A percentile compares a stretch with the other conserved stretches of the same genome.
Conservation (phyloP, 2,888 invertebrate genomes). For the Pristionchus fissidentatus region DNA sequence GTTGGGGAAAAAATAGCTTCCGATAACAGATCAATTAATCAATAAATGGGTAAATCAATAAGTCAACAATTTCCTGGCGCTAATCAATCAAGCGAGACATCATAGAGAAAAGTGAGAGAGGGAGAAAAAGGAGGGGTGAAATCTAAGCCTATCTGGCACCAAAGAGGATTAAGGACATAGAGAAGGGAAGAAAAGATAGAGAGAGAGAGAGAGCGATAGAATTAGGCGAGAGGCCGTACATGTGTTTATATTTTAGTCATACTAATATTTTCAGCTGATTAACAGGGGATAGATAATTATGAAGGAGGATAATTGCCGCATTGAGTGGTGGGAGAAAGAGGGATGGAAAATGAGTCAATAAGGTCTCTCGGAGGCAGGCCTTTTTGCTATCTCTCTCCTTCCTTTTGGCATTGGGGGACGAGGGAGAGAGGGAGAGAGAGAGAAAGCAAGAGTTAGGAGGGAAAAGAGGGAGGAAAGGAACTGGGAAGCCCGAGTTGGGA, state of each 20-base stretch:
- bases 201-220: not conserved
- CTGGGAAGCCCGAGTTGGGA: not conserved
- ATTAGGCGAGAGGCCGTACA: not conserved
- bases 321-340: not conserved
- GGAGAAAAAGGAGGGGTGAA: conserved; percentile 5
- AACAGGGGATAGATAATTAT: too few relatives aligned
- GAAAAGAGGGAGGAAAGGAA: not conserved
- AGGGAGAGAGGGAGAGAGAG: not conserved
- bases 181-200: not conserved
- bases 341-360: not conserved
- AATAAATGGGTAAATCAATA: not conserved
- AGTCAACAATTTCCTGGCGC: too few relatives aligned
- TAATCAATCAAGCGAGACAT: not conserved
- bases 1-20: not conserved
- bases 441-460: not conserved
- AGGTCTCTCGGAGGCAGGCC: too few relatives aligned
- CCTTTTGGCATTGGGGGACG: not conserved
- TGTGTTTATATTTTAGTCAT: too few relatives aligned
- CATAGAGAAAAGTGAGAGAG: not conserved
- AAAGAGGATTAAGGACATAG: not conserved
- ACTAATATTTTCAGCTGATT: too few relatives aligned
- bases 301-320: too few relatives aligned
- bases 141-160: not conserved
- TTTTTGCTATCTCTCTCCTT: not conserved
- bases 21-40: not conserved